These are phyloP conservation scores for Arion vulgaris DNA, from an alignment of 1,140 invertebrate genomes.

Conservation along the genomic window DNA sequence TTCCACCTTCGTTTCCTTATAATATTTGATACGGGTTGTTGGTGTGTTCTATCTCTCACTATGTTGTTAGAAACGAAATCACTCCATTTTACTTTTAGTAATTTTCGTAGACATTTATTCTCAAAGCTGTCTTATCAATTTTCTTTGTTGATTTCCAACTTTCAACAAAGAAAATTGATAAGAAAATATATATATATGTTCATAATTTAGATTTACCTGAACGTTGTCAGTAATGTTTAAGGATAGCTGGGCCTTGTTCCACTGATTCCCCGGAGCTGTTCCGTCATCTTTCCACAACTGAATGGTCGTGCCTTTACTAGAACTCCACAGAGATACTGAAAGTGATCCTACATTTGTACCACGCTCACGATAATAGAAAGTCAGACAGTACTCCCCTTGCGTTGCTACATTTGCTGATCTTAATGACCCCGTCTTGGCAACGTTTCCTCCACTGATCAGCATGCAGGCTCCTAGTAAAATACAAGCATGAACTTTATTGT, in stretches of 20 bases:
- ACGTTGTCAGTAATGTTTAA: background rate
- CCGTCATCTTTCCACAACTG: background rate
- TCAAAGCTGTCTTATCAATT: too few species aligned
- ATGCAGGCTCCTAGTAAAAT: background rate
- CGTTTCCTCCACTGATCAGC: background rate
- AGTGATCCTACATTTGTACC: background rate
- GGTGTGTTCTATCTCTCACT: too few species aligned
- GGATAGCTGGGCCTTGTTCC: background rate
- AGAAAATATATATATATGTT: too few species aligned
- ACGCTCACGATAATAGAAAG: background rate
- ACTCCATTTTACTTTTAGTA: too few species aligned
- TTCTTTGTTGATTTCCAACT: too few species aligned
- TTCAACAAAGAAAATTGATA: too few species aligned
- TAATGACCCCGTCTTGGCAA: background rate
- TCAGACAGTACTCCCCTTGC: background rate
- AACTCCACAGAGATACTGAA: background rate
- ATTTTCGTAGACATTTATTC: too few species aligned
- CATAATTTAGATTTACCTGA: background rate
- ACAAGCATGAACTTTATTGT: background rate
- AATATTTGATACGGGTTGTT: too few species aligned
- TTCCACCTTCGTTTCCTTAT: too few species aligned
- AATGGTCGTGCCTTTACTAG: background rate
- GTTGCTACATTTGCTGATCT: background rate
- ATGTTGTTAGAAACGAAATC: too few species aligned
- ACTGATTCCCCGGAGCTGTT: background rate